Percentiles rank a stretch among this genome's conserved stretches.
Evolutionary conservation across 2,888 invertebrate species (phyloP).

Genomic region (Sphaeridia pumilis): DNA sequence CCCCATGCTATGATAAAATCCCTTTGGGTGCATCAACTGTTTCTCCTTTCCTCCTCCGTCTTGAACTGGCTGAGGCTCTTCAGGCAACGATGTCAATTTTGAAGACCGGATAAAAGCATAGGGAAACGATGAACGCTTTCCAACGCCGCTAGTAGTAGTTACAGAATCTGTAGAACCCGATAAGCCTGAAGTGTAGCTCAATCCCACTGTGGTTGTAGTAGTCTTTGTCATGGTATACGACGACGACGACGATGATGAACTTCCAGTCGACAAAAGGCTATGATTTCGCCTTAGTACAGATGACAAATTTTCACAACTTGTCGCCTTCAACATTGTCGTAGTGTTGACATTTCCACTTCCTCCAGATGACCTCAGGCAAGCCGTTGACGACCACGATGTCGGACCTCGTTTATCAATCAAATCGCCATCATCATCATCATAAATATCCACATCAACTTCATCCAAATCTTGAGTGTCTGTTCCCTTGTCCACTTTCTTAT

Average conservation of each 20-base stretch:
- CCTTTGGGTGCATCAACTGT: slow-evolving; percentile 15
- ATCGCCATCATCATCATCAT: slow-evolving; percentile 15
- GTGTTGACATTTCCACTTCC: background rate
- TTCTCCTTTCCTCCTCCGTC: background rate
- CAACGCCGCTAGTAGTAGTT: no score
- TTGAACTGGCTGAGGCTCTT: slow-evolving; percentile 26
- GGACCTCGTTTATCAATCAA: no score
- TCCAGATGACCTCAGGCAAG: background rate
- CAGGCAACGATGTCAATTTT: slow-evolving; percentile 36
- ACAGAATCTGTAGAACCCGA: background rate
- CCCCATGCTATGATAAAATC: slow-evolving; percentile 33
- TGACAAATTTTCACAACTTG: slow-evolving; percentile 31
- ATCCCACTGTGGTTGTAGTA: background rate
- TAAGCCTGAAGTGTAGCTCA: background rate
- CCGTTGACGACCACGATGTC: background rate
- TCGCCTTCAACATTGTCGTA: slow-evolving; percentile 18
- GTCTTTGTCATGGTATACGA: background rate
- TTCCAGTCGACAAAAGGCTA: background rate
- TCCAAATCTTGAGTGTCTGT: slow-evolving; percentile 29
- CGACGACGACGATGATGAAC: no score
- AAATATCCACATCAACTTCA: slow-evolving; percentile 6
- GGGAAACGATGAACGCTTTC: slow-evolving; percentile 34
- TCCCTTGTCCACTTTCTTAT: slow-evolving; percentile 24
- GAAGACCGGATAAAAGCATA: slow-evolving; percentile 36
- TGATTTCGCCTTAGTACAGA: background rate